Percentiles rank a stretch among this genome's conserved stretches.
These are phyloP conservation scores for Nyctalus aviator DNA, from an alignment of 2,797 vertebrate genomes.

Conservation along the genomic window DNA sequence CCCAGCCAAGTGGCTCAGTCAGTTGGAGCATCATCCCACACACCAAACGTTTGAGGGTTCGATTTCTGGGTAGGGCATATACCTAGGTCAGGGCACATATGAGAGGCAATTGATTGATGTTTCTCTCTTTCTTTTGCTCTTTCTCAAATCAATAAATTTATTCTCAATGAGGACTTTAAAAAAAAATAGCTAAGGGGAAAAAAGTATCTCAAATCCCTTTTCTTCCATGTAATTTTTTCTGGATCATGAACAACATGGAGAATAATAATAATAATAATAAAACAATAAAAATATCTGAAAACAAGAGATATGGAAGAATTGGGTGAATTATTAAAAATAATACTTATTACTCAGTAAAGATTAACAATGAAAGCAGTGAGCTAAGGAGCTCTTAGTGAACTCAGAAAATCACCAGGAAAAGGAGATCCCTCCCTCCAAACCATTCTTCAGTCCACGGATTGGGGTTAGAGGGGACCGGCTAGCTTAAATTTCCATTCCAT, in stretches of 20 bases:
- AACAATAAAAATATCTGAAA: neutral
- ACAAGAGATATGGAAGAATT: neutral
- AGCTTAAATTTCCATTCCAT: neutral
- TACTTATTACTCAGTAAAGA: neutral
- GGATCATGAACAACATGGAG: neutral
- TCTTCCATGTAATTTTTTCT: neutral
- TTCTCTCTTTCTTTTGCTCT: neutral
- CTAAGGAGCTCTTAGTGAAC: neutral
- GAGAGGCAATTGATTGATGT: neutral
- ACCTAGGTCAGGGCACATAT: neutral
- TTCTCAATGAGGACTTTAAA: neutral
- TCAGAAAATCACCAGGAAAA: conserved; percentile 32
- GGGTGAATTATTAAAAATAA: neutral
- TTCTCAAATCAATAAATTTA: neutral
- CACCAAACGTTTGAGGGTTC: neutral
- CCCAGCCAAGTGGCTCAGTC: neutral
- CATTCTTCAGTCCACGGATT: neutral
- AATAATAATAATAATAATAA: neutral
- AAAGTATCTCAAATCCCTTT: neutral
- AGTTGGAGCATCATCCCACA: neutral
- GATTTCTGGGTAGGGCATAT: neutral
- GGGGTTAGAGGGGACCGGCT: neutral
- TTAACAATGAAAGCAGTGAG: neutral
- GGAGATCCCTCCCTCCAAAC: neutral
- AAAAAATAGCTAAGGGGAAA: neutral